Conservation (phyloP, 2,888 invertebrate genomes). For the Priocnemis perturbator region DNA sequence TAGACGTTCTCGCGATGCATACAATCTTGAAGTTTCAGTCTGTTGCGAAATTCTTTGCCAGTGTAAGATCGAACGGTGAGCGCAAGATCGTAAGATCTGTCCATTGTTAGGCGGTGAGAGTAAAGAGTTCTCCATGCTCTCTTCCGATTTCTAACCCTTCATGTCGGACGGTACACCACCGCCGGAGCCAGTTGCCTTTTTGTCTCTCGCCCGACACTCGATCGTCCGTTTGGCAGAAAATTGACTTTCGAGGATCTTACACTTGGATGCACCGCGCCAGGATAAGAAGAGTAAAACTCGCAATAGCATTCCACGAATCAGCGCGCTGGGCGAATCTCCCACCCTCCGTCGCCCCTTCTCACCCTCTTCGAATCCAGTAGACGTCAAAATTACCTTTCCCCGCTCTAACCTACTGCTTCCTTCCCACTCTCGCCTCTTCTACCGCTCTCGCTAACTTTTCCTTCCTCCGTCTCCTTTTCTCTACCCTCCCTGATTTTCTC, state of each 20-base stretch:
- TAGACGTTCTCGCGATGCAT: too few relatives aligned
- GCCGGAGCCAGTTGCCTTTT: slow-evolving; percentile 15
- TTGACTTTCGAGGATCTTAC: slow-evolving; percentile 38
- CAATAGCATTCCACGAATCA: slow-evolving; percentile 22
- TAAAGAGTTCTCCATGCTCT: too few relatives aligned
- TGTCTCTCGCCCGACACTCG: slow-evolving; percentile 13
- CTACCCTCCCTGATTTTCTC: neutral
- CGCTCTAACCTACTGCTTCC: slow-evolving; percentile 4
- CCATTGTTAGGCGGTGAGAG: too few relatives aligned
- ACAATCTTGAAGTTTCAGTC: too few relatives aligned
- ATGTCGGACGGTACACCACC: too few relatives aligned
- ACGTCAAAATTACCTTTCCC: slow-evolving; percentile 40
- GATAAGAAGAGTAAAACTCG: slow-evolving; percentile 32
- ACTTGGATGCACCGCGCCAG: slow-evolving; percentile 9
- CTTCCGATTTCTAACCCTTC: too few relatives aligned
- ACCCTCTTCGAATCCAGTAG: slow-evolving; percentile 19
- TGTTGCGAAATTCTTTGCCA: too few relatives aligned
- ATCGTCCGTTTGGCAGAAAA: slow-evolving; percentile 29
- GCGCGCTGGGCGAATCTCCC: neutral
- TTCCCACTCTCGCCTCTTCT: neutral
- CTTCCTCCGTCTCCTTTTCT: neutral
- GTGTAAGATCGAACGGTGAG: too few relatives aligned
- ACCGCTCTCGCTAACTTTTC: neutral
- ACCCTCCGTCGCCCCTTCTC: neutral
- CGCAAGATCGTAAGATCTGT: too few relatives aligned